A percentile compares a stretch with the other conserved stretches of the same genome.
phyloP scores from a whole-genome alignment of 1,140 invertebrate genomes.

The Anthonomus grandis region DNA sequence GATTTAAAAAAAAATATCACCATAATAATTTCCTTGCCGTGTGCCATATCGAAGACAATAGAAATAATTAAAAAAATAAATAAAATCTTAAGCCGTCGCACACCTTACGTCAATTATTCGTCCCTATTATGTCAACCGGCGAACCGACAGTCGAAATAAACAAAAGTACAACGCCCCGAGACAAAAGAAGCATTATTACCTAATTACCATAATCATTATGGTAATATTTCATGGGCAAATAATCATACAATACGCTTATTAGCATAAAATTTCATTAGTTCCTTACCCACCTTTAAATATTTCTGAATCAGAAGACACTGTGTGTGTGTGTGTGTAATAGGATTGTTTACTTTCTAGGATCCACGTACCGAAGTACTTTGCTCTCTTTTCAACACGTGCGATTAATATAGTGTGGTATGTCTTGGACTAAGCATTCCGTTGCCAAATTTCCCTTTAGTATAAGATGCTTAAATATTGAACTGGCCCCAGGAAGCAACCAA shows the following conservation, averaged over 20 bases:
- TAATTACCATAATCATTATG: constrained; percentile 29
- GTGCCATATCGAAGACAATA: no score
- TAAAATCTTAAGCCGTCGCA: neutral
- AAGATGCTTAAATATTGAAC: no score
- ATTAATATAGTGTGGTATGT: neutral
- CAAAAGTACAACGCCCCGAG: constrained; percentile 18
- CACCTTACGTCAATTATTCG: constrained; percentile 6
- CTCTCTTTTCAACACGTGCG: neutral
- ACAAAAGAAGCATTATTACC: constrained; percentile 29
- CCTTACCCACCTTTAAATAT: constrained; percentile 18
- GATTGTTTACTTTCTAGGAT: no score
- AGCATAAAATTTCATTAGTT: constrained; percentile 24
- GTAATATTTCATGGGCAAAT: constrained; percentile 26
- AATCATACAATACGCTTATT: constrained; percentile 27
- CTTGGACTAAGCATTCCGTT: neutral
- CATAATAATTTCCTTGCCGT: no score
- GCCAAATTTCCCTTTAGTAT: neutral
- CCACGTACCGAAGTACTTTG: no score
- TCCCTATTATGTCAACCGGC: constrained; percentile 21
- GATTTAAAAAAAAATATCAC: no score
- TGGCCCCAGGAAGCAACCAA: no score
- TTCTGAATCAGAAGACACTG: no score
- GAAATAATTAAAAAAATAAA: neutral
- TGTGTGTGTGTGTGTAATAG: no score
- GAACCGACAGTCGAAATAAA: constrained; percentile 17